A percentile compares a stretch with the other conserved stretches of the same genome.
Evolutionary conservation across 2,888 invertebrate genomes (phyloP).

Genomic region (Xestia xanthographa): DNA sequence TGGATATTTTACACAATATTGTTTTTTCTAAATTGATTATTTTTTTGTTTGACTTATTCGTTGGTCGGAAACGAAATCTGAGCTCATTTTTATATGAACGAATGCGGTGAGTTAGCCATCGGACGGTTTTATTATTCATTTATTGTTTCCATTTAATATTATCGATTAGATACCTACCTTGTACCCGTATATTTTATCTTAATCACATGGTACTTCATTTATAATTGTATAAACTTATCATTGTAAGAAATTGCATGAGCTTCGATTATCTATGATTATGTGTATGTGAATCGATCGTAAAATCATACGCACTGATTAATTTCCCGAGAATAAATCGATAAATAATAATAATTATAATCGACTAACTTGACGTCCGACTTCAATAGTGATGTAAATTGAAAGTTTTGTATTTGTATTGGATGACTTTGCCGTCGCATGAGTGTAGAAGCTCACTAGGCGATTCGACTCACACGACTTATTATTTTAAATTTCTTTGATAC

Average conservation of each 20-base stretch:
- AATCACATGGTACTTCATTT: conserved; percentile 83
- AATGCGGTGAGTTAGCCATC: conserved; percentile 70
- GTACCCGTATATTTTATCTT: conserved; percentile 79
- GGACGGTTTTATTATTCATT: conserved; percentile 89
- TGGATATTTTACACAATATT: conserved; percentile 61
- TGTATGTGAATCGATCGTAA: conserved; percentile 52
- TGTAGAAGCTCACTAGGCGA: conserved; percentile 62
- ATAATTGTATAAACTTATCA: conserved; percentile 76
- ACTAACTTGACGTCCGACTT: conserved; percentile 75
- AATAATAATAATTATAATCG: conserved; percentile 63
- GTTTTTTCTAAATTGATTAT: conserved; percentile 54
- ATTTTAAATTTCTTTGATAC: conserved; percentile 24
- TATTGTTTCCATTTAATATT: conserved; percentile 86
- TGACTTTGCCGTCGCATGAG: conserved; percentile 75
- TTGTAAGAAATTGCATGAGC: conserved; percentile 81
- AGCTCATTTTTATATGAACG: conserved; percentile 73
- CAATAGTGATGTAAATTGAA: conserved; percentile 73
- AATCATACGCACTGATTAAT: conserved; percentile 61
- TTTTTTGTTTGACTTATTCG: conserved; percentile 55
- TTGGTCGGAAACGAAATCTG: conserved; percentile 69
- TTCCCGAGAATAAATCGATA: conserved; percentile 47
- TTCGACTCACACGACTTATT: conserved; percentile 10
- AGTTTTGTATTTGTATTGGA: conserved; percentile 69
- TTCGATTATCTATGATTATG: conserved; percentile 71
- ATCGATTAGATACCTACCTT: conserved; percentile 69